phyloP scores from a whole-genome alignment of 2,888 invertebrate species.

The Notodonta ziczac region DNA sequence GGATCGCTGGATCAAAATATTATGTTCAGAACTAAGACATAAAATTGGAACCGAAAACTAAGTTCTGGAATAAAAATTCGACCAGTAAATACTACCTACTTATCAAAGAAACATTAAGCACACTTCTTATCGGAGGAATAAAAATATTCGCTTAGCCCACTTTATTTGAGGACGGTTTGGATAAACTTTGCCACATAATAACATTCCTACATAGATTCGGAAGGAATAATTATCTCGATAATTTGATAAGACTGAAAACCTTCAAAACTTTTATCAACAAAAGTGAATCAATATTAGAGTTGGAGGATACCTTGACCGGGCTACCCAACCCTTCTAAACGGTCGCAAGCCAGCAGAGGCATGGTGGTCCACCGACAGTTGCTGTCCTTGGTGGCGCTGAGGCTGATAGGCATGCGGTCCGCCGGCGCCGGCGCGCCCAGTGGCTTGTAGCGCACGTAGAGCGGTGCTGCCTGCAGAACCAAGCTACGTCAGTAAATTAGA shows the following conservation, averaged over 20 bases:
- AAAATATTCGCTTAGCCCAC: not conserved
- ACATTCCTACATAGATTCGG: too few relatives aligned
- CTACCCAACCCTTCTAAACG: slow-evolving; percentile 68
- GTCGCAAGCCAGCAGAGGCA: slow-evolving; percentile 62
- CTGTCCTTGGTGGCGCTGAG: slow-evolving; percentile 67
- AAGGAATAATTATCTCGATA: too few relatives aligned
- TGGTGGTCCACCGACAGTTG: slow-evolving; percentile 72
- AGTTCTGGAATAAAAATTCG: not conserved
- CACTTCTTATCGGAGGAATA: not conserved
- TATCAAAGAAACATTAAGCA: not conserved
- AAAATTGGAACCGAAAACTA: not conserved
- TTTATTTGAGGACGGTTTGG: too few relatives aligned
- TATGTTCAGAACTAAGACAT: not conserved
- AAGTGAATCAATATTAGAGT: too few relatives aligned
- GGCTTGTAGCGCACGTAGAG: slow-evolving; percentile 68
- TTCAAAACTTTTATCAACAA: too few relatives aligned
- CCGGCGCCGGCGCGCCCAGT: slow-evolving; percentile 60
- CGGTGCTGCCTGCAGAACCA: slow-evolving; percentile 56
- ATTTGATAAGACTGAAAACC: too few relatives aligned
- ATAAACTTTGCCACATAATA: too few relatives aligned
- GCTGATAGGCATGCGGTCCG: slow-evolving; percentile 68
- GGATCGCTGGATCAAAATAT: slow-evolving; percentile 9
- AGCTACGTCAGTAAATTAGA: not conserved
- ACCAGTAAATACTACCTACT: too few relatives aligned
- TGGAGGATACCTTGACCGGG: slow-evolving; percentile 60